Evolutionary conservation across 2,797 vertebrate species (phyloP).

Genomic region (Chromis chromis): DNA sequence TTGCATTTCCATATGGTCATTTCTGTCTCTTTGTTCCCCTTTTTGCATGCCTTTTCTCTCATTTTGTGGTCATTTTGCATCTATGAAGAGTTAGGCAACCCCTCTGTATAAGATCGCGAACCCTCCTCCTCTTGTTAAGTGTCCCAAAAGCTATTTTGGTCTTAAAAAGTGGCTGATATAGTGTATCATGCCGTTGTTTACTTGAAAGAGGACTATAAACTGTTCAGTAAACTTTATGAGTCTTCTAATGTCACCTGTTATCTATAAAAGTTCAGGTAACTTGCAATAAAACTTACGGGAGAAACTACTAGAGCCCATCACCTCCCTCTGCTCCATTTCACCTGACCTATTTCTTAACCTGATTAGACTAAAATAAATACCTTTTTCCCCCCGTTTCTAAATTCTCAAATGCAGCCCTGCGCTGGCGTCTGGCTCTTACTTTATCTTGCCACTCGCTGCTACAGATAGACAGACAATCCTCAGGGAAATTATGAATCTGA

Average conservation of each 20-base stretch:
- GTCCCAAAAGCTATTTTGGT: too few species aligned
- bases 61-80: neutral
- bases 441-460: constrained; percentile 28
- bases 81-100: neutral
- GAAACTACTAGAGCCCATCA: neutral
- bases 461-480: constrained; percentile 5
- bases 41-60: too few species aligned
- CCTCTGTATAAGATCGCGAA: too few species aligned
- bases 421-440: neutral
- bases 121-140: too few species aligned
- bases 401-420: constrained; percentile 27
- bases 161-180: neutral
- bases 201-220: too few species aligned
- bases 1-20: too few species aligned
- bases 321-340: constrained; percentile 48
- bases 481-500: constrained; percentile 1
- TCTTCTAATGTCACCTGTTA: neutral
- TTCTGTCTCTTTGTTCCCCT: too few species aligned
- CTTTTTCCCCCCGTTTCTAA: constrained; percentile 8
- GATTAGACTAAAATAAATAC: constrained; percentile 65
- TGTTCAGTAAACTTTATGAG: neutral
- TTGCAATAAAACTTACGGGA: neutral
- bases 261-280: neutral
- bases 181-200: neutral
- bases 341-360: constrained; percentile 69